phyloP scores from a whole-genome alignment of 2,888 invertebrate genomes.

The Tineola bisselliella region DNA sequence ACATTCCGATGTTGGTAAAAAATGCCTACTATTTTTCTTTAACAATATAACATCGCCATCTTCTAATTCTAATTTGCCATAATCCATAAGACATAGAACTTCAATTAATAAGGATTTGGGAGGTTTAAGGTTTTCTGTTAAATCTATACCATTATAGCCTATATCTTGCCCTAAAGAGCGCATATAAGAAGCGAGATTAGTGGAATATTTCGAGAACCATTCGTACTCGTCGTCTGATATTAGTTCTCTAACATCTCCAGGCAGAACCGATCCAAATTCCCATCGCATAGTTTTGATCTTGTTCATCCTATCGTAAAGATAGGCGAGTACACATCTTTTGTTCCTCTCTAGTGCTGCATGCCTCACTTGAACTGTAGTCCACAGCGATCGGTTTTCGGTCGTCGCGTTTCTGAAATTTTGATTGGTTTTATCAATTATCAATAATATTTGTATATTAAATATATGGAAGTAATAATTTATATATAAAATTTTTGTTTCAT shows the following conservation, averaged over 20 bases:
- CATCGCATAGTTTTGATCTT: constrained; percentile 89
- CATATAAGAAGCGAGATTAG: constrained; percentile 89
- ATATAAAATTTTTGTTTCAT: no score
- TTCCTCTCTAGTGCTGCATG: constrained; percentile 90
- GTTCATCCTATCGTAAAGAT: constrained; percentile 82
- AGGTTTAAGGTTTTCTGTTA: constrained; percentile 87
- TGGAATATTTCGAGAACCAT: constrained; percentile 92
- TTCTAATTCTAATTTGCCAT: constrained; percentile 93
- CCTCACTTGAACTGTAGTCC: constrained; percentile 82
- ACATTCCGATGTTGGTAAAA: constrained; percentile 86
- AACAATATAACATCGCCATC: constrained; percentile 91
- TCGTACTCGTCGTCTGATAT: constrained; percentile 83
- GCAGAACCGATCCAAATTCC: constrained; percentile 94
- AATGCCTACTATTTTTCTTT: constrained; percentile 91
- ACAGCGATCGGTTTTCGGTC: constrained; percentile 66
- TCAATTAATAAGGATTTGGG: constrained; percentile 93
- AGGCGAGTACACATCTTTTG: constrained; percentile 87
- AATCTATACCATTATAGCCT: constrained; percentile 78
- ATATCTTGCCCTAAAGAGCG: constrained; percentile 82
- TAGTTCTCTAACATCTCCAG: constrained; percentile 81
- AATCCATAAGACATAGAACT: constrained; percentile 89
- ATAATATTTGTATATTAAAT: neutral
- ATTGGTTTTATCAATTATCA: neutral
- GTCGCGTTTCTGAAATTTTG: constrained; percentile 54
- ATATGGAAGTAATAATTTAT: no score